A percentile compares a stretch with the other conserved stretches of the same genome.
These are phyloP conservation scores for Hassar affinis DNA, from an alignment of 2,113 vertebrate species.

Conservation along the genomic window DNA sequence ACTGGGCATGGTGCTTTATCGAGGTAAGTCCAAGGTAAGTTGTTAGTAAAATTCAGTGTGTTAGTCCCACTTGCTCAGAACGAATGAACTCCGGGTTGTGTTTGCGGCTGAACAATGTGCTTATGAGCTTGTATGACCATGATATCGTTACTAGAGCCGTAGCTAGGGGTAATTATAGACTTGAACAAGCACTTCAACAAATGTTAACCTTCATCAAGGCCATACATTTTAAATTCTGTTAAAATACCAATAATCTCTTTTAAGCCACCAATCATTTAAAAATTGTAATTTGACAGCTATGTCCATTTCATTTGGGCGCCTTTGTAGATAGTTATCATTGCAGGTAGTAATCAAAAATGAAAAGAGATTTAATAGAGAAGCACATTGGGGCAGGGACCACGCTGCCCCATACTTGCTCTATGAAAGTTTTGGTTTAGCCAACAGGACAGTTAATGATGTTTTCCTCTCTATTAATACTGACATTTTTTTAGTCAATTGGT, in stretches of 20 bases:
- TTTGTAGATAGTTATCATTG: no score
- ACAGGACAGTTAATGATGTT: not conserved
- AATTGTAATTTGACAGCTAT: no score
- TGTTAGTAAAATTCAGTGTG: not conserved
- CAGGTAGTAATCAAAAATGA: not conserved
- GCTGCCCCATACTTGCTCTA: not conserved
- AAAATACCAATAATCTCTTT: no score
- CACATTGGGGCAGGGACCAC: not conserved
- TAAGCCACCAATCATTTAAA: no score
- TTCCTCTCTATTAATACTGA: not conserved
- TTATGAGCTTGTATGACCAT: not conserved
- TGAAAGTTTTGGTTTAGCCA: not conserved
- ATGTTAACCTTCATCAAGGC: not conserved
- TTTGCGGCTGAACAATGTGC: no score
- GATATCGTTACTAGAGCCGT: not conserved
- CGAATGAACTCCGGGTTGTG: not conserved
- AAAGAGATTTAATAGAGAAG: not conserved
- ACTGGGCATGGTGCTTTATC: not conserved
- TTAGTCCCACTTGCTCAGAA: not conserved
- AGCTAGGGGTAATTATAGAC: not conserved
- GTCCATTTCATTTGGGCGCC: no score
- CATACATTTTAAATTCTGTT: not conserved
- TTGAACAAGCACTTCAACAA: not conserved
- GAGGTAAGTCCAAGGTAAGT: not conserved
- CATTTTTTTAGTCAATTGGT: not conserved